Evolutionary conservation across 2,797 vertebrate genomes (phyloP), one percentile per base, ranked within the genome.

Genomic region (Alauda arvensis): DNA sequence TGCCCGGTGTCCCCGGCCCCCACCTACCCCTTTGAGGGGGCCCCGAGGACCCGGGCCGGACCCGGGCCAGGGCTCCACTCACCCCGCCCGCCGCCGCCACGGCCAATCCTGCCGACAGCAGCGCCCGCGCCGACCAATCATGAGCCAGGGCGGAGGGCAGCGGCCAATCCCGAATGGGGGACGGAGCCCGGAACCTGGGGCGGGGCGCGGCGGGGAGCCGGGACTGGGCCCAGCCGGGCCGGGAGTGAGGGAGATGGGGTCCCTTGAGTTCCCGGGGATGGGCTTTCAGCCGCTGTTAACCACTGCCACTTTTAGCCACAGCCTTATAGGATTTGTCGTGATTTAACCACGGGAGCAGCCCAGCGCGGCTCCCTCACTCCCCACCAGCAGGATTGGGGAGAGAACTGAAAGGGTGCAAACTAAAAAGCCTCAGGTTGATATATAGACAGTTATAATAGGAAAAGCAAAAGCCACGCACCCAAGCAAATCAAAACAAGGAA

Each of bases 1-100:
- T 2, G 0, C 8, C 21, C 9, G 0, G 1, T 0, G 0, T 3
- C 5, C 18, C 1, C 4, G 2, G 9, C 7, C 21, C 6, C 26
- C 10, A 14, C 17, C 45, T 10, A 7, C 17, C 45, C 8, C 31
- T 42, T 42, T 31, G 17, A 2, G 16, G 10, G 5, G 5, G 13
- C 25, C 24, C 24, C 6, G 18, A 15, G 3, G 14, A 28, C 24
- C 37, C 37, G n/a, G 19, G 25, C 21, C 39, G 12, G 46, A 37
- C 37, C 37, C 37, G 40, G 31, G 4, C 39, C 59, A 12, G 31
- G 39, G 6, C 39, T 24, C 14, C 39, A 31, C 59, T 19, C 51
- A 29, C 28, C 18, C 28, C 8, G 12, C 18, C 40, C n/a, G 12
- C 39, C 17, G 13, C 59, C 10, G 8, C 31, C 16, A 12, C n/a